These are phyloP conservation scores for Patella vulgata DNA, from an alignment of 1,140 invertebrate genomes.

Conservation along the genomic window DNA sequence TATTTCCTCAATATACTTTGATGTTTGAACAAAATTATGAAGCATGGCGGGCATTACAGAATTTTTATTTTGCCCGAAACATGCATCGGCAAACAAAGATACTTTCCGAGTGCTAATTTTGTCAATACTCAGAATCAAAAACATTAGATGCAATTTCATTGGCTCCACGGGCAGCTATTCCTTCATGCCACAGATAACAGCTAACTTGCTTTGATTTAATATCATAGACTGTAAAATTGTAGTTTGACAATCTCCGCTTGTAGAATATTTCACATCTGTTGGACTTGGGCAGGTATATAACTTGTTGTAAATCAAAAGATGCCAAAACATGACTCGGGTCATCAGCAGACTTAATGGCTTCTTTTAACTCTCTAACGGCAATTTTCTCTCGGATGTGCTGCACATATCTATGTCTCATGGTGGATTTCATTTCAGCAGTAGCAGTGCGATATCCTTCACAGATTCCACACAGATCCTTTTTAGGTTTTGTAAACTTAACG, in stretches of 20 bases:
- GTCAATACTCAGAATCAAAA: background rate
- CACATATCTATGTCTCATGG: background rate
- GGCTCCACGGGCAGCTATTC: background rate
- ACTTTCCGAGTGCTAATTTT: background rate
- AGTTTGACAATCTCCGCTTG: constrained; percentile 6
- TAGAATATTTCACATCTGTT: constrained; percentile 6
- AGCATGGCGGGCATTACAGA: constrained; percentile 1
- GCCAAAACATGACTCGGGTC: background rate
- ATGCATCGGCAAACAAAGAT: constrained; percentile 3
- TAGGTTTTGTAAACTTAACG: constrained; percentile 5
- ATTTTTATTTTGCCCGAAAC: constrained; percentile 6
- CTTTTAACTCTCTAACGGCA: too few species aligned
- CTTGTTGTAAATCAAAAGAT: constrained; percentile 18
- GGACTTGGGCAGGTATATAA: constrained; percentile 15
- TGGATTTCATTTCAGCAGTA: background rate
- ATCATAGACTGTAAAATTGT: constrained; percentile 11
- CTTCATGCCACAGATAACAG: constrained; percentile 21
- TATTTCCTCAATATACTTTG: background rate
- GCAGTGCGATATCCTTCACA: constrained; percentile 4
- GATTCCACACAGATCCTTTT: constrained; percentile 16
- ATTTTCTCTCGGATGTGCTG: constrained; percentile 9
- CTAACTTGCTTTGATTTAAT: background rate
- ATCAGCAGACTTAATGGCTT: background rate
- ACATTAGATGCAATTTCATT: constrained; percentile 1
- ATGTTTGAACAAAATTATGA: background rate